Evolutionary conservation across 2,888 invertebrate genomes (phyloP).

Genomic region (Heptascelio sp.): DNA sequence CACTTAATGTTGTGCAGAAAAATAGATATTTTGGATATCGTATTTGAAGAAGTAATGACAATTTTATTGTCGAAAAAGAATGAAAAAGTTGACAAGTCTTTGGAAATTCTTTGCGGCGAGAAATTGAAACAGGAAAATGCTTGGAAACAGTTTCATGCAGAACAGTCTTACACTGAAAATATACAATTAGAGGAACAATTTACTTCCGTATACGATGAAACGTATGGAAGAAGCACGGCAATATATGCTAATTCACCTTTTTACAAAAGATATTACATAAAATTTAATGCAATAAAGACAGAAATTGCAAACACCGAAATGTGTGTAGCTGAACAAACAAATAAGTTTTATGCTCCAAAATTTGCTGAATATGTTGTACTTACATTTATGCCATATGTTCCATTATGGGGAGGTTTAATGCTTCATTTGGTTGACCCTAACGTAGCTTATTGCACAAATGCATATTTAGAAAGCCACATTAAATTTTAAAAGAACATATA

Average conservation of each 20-base stretch:
- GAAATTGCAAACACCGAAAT: neutral
- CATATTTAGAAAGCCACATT: constrained; percentile 57
- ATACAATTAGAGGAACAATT: neutral
- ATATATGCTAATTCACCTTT: constrained; percentile 40
- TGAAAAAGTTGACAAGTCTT: too few relatives aligned
- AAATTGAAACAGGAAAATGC: too few relatives aligned
- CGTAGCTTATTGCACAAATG: constrained; percentile 66
- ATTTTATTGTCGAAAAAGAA: constrained; percentile 18
- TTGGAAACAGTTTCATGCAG: too few relatives aligned
- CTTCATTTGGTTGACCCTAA: constrained; percentile 48
- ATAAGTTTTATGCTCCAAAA: constrained; percentile 16
- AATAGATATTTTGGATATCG: constrained; percentile 32
- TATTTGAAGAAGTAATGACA: constrained; percentile 45
- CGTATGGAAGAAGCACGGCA: constrained; percentile 11
- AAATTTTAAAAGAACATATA: constrained; percentile 9
- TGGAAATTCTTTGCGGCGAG: too few relatives aligned
- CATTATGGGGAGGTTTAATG: constrained; percentile 60
- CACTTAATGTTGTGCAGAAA: constrained; percentile 49
- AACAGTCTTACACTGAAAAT: neutral
- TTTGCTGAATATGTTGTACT: constrained; percentile 55
- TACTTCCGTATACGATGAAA: neutral
- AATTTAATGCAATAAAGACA: neutral
- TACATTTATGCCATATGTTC: constrained; percentile 64
- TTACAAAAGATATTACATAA: constrained; percentile 17
- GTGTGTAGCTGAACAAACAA: neutral